Conservation (phyloP, 2,113 vertebrate genomes). For the Balaeniceps rex region DNA sequence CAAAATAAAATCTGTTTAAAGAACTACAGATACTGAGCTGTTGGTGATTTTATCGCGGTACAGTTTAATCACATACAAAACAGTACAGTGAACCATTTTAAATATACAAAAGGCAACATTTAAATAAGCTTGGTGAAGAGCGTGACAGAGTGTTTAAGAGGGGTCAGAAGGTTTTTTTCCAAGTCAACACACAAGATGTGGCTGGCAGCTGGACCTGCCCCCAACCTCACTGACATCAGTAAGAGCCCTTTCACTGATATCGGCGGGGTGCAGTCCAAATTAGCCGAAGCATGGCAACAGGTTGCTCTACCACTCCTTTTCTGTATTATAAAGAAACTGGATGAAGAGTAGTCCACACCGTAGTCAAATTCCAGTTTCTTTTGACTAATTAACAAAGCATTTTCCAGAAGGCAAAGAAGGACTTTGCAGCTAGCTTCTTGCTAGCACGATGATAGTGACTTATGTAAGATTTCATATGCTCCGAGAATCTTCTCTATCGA, state of each 20-base stretch:
- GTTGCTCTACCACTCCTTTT: not conserved
- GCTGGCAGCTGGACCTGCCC: not conserved
- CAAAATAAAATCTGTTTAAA: not conserved
- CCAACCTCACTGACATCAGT: not conserved
- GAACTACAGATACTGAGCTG: not conserved
- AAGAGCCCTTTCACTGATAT: not conserved
- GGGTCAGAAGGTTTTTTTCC: not conserved
- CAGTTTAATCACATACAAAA: slow-evolving; percentile 9
- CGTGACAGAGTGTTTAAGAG: not conserved
- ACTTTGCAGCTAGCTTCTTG: not conserved
- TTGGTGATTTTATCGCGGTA: not conserved
- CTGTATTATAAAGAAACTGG: not conserved
- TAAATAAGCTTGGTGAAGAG: not conserved
- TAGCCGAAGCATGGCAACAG: fast-evolving
- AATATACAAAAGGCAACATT: not conserved
- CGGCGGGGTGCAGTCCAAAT: not conserved
- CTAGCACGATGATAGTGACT: not conserved
- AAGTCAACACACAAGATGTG: not conserved
- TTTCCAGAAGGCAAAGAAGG: not conserved
- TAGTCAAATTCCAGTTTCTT: not conserved
- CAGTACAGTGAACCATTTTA: not conserved
- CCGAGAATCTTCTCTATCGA: not conserved
- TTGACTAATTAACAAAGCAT: not conserved
- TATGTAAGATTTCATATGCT: not conserved
- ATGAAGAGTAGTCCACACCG: not conserved